Evolutionary conservation across 2,888 invertebrate genomes (phyloP), one percentile per base, ranked within the genome.

Genomic region (Gymnocheta viridis): DNA sequence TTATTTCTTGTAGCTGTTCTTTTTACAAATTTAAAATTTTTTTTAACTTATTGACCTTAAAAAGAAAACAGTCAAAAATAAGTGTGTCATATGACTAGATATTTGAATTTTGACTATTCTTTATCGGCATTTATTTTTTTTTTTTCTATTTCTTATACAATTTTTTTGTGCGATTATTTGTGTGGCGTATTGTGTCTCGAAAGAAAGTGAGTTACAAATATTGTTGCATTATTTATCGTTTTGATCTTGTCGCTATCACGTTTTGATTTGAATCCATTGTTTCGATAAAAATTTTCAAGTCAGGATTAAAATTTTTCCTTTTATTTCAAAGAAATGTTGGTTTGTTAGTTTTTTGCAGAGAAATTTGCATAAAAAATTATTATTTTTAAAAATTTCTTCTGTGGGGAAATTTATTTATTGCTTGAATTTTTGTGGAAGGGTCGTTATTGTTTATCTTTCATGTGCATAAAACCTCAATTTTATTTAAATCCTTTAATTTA

Each of bases 21-120:
- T 27, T 49, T 62, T 51, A 12, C 1, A 35, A 58, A 56, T 24
- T 29, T 27, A 67, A 54, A 73, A 54, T 5, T n/a, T 29, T 22
- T 47, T 62, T 76, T 76, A 69, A 82, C 81, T 82, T 82, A 76
- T 82, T 82, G 81, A 82, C 81, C 66, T 56, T 51, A 73, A 84
- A 84, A 74, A 66, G 70, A 62, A 77, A 77, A 84, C 47, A 62
- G 60, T 29, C 44, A 62, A 14, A 47, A 62, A 69, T 77, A 84
- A 81, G 73, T 84, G 81, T 84, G 84, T 84, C 84, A 84, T 84
- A 81, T 84, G 81, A 69, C 73, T 84, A 72, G 51, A 76, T 60
- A 60, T 79, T 82, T 74, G 24, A 64, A 64, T 74, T 82, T 82
- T 74, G 44, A 14, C 4, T 35, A 56, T 56, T 58, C 29, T 47